Evolutionary conservation across 2,113 vertebrate genomes (phyloP).

Genomic region (Pan troglodytes): NHGRI_mPanTro3-v2.1_pri NC_072408.2:75104501-75105000

Average conservation of each 20-base stretch:
- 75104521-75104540: background rate
- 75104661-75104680: background rate
- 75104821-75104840: background rate
- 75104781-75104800: background rate
- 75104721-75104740: background rate
- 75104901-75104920: background rate
- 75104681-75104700: background rate
- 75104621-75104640: background rate
- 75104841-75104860: background rate
- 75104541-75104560: background rate
- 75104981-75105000: background rate
- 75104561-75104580: background rate
- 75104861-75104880: constrained; percentile 27
- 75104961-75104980: constrained; percentile 26
- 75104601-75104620: background rate
- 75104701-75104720: background rate
- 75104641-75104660: background rate
- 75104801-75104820: constrained; percentile 33
- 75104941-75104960: background rate
- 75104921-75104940: background rate
- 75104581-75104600: background rate
- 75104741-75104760: background rate
- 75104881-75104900: background rate
- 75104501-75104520: background rate
- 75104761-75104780: background rate